Percentiles rank a stretch among this genome's conserved stretches.
Conservation (phyloP, 1,140 invertebrate genomes). For the Lordiphosa stackelbergi region DNA sequence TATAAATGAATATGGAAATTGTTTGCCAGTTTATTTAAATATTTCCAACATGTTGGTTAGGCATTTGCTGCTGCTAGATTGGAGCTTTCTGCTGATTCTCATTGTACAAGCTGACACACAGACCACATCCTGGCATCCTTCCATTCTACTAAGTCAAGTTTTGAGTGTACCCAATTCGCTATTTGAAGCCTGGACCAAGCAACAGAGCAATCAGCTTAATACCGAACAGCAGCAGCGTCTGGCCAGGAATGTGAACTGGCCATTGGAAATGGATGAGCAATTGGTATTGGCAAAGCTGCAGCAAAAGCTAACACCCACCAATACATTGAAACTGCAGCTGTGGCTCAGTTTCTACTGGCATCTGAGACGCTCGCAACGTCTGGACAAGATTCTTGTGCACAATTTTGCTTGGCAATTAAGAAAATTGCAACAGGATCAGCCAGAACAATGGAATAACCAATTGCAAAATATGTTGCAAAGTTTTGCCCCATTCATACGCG, state of each 20-base stretch:
- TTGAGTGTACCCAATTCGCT: constrained; percentile 1
- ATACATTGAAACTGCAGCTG: constrained; percentile 22
- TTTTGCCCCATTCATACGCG: constrained; percentile 22
- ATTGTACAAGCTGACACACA: not conserved
- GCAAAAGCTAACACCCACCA: constrained; percentile 22
- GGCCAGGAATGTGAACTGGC: constrained; percentile 40
- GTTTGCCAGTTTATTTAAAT: constrained; percentile 19
- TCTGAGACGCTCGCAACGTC: not conserved
- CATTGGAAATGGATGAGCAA: not conserved
- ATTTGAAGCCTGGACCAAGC: constrained; percentile 37
- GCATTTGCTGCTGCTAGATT: constrained; percentile 1
- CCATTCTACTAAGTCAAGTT: constrained; percentile 1
- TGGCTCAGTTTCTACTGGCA: constrained; percentile 51
- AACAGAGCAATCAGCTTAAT: constrained; percentile 15
- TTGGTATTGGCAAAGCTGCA: constrained; percentile 11
- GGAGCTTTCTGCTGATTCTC: constrained; percentile 13
- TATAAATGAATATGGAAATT: not conserved
- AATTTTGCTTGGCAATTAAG: constrained; percentile 37
- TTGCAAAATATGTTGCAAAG: constrained; percentile 52
- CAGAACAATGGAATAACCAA: constrained; percentile 2
- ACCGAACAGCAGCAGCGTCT: constrained; percentile 23
- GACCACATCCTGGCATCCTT: no score
- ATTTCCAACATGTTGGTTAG: constrained; percentile 17
- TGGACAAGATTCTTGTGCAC: constrained; percentile 10
- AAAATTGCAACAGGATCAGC: not conserved